These are phyloP conservation scores for Eudasyphora cyanicolor DNA, from an alignment of 2,888 invertebrate species.

Conservation along the genomic window DNA sequence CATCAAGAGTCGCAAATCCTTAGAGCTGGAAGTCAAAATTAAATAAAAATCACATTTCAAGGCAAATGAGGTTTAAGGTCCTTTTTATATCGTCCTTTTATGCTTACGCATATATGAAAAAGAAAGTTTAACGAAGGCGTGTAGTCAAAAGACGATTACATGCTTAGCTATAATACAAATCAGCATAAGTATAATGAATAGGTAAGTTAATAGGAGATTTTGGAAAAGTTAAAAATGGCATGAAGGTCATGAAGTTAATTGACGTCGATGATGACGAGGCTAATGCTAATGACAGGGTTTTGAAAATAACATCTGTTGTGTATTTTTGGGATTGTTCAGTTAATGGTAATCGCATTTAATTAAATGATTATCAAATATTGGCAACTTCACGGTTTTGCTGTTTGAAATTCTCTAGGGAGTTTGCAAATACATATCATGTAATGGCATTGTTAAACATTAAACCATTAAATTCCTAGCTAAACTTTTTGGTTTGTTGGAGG, in stretches of 20 bases:
- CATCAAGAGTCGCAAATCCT: background rate
- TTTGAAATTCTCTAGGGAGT: slow-evolving; percentile 37
- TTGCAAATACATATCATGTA: slow-evolving; percentile 39
- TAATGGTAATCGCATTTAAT: background rate
- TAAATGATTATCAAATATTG: background rate
- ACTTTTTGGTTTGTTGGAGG: too few relatives aligned
- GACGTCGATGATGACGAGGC: background rate
- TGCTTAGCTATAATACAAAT: slow-evolving; percentile 17
- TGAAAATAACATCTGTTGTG: background rate
- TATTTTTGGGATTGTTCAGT: background rate
- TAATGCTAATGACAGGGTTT: background rate
- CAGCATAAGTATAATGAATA: background rate
- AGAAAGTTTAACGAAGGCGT: background rate
- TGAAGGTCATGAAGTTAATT: background rate
- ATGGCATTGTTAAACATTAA: too few relatives aligned
- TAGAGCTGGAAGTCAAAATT: slow-evolving; percentile 47
- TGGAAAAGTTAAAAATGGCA: too few relatives aligned
- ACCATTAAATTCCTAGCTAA: too few relatives aligned
- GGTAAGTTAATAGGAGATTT: too few relatives aligned
- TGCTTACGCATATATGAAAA: too few relatives aligned
- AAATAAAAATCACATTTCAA: slow-evolving; percentile 52
- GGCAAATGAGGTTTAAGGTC: slow-evolving; percentile 42
- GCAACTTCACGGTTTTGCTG: background rate
- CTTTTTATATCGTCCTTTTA: background rate
- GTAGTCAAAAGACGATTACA: slow-evolving; percentile 19